Evolutionary conservation across 2,113 vertebrate genomes (phyloP), one percentile per base, ranked within the genome.

Genomic region (Pheucticus melanocephalus): DNA sequence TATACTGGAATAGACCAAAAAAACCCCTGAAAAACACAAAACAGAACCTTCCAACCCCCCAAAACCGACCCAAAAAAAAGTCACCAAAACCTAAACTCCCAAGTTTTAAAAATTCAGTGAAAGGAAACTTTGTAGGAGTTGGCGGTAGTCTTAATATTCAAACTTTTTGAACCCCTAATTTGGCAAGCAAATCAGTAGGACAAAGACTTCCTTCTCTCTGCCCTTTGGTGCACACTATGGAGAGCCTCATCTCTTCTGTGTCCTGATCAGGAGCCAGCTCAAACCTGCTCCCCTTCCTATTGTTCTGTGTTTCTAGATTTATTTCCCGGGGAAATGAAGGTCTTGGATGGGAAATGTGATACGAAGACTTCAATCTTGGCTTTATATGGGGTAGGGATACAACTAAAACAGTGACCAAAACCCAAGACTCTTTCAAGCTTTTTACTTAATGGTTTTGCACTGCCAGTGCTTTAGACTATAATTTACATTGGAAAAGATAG

Each of bases 191-290:
- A 54, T 65, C 15, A 63, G 10, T 47, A 7, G 20, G 12, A 71
- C 56, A n/a, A 51, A 56, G 10, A 25, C 9, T 37, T 70, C 8
- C 9, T 80, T 21, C 24, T 61, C 27, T 54, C 33, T 88, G 10
- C 8, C 48, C 0, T 27, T 80, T 24, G 1, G 14, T 47, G 12
- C 2, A 10, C 24, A 35, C 2, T 4, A 4, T 19, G 14, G 15
- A 72, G 5, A 3, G 40, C 12, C 6, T n/a, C 14, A 51, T 33
- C 12, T 39, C 18, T 65, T 68, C 31, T 10, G 12, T 4, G 5
- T 80, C 50, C 35, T 88, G 53, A 39, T 6, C 8, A 80, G 12
- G 8, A 77, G 13, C 5, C 5, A 51, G 3, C 2, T 69, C 30
- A 77, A 30, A 60, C 3, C 27, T 69, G 4, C 11, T 86, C 7